Evolutionary conservation across 2,888 invertebrate species (phyloP), one percentile per base, ranked within the genome.

Genomic region (Biston betularia): DNA sequence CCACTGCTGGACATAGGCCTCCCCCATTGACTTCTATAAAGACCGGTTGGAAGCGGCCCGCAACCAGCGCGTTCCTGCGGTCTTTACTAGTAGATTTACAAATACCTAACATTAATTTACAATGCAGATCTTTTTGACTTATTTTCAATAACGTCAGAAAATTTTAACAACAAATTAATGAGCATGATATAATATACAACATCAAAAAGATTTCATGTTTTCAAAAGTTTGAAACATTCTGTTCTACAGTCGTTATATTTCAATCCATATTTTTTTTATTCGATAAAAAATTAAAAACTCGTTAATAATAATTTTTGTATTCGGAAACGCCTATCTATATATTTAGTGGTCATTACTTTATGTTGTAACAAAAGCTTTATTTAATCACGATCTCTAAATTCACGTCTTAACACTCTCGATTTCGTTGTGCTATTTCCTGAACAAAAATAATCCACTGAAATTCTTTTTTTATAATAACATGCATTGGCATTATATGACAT

Each of bases 81-180:
- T n/a, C n/a, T n/a, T n/a, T n/a, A n/a, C n/a, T n/a, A n/a, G n/a
- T n/a, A n/a, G n/a, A n/a, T n/a, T 50, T 57, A 66, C 40, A 34
- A 74, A 72, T 72, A 75, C 73, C 24, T 24, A 24, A 68, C 66
- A 65, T 68, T 52, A 63, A 71, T 72, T 73, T 70, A 69, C 71
- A 78, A 78, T 75, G 75, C 73, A 76, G 77, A 72, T 77, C 46
- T 67, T 57, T 61, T 15, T n/a, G 69, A 45, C 24, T 24, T 24
- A 66, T 71, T 3, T 50, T 50, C 34, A 50, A 50, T 50, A 50
- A 34, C 34, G 50, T 0, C 10, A n/a, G 6, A n/a, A 0, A 34
- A 10, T 34, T 34, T 35, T 34, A 10, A 34, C 15, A 34, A 34
- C 49, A 49, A 46, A 46, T 46, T 14, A 46, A 46, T 46, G 15